Conservation (phyloP, 37 sponge, comb jelly and placozoan genomes). For the Cliona cf. orientalis region DNA sequence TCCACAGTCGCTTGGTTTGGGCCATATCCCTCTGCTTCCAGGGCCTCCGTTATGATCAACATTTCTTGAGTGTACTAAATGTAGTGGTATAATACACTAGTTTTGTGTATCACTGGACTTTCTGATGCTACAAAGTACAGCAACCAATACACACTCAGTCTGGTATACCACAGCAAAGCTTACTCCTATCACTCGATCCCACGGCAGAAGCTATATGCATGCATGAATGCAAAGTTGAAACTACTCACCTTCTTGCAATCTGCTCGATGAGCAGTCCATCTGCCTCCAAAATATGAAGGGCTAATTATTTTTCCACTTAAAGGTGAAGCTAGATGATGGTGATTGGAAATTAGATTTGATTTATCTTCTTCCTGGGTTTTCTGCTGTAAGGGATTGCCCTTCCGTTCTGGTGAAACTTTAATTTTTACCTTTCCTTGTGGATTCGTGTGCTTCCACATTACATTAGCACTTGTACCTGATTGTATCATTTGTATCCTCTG, state of each 20-base stretch:
- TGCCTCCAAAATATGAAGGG: conserved; percentile 5
- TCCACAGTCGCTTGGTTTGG: conserved; percentile 54
- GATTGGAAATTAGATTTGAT: neutral
- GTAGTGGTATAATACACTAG: neutral
- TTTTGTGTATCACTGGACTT: neutral
- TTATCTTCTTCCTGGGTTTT: neutral
- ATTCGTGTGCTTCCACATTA: no score
- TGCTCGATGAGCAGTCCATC: conserved; percentile 47
- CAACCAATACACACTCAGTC: no score
- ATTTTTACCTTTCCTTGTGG: no score
- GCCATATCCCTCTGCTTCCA: conserved; percentile 64
- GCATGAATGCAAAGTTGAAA: neutral
- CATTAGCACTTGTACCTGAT: neutral
- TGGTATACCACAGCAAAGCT: no score
- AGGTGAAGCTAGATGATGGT: no score
- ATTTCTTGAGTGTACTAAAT: conserved; percentile 62
- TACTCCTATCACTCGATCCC: no score
- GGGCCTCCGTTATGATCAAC: conserved; percentile 32
- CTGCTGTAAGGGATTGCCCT: no score
- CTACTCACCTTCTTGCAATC: conserved; percentile 36
- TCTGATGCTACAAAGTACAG: no score
- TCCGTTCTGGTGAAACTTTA: no score
- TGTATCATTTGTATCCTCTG: neutral
- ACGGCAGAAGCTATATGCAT: neutral
- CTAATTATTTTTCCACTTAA: no score